Base-by-base conservation (phyloP, 64 coral and sea anemone genomes). In the Stichodactyla helianthus region DNA sequence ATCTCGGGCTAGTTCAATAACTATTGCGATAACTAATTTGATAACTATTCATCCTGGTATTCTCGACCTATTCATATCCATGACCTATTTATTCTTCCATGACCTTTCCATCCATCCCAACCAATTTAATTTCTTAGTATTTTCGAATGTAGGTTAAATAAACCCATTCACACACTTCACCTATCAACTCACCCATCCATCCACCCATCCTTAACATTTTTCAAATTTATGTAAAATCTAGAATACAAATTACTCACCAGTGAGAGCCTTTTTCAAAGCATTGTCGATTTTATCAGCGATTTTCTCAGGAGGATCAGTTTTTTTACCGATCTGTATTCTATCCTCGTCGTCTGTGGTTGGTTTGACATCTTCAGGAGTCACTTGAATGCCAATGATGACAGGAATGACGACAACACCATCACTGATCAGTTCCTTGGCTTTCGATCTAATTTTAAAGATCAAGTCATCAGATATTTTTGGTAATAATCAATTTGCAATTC, bases 351-450 rank as follows among this genome's bases (percentile, higher is more conserved):
- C 89, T 5, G 89, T 90, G 11, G 18, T 16, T 23, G 89, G 89
- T 64, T 90, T 63, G 6, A 90, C 35, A 60, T 90, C 67, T 17
- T 63, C 82, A 22, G 83, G 74, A 14, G 50, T 85, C 0, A 90
- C 67, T 77, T 84, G 63, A 23, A 27, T 68, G 51, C 89, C 89
- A 23, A 90, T 79, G 31, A 85, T 79, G 23, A 90, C 89, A 51
- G 89, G 89, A 44, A 90, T 85, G 4, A 85, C 71, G 23, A 84
- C 52, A 13, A 90, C 52, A 16, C 83, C 89, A 22, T 64, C 77
- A 14, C 88, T 79, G 10, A 82, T 84, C 55, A 97, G 82, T 10
- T 25, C 79, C 14, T 89, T 85, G 25, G 86, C 91, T 81, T 81
- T 81, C 14, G 67, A 52, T 25, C 28, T 16, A 44, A 44, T 44